Percentiles rank a stretch among this genome's conserved stretches.
Conservation (phyloP, 2,888 invertebrate genomes). For the Drosophila diplacantha region DNA sequence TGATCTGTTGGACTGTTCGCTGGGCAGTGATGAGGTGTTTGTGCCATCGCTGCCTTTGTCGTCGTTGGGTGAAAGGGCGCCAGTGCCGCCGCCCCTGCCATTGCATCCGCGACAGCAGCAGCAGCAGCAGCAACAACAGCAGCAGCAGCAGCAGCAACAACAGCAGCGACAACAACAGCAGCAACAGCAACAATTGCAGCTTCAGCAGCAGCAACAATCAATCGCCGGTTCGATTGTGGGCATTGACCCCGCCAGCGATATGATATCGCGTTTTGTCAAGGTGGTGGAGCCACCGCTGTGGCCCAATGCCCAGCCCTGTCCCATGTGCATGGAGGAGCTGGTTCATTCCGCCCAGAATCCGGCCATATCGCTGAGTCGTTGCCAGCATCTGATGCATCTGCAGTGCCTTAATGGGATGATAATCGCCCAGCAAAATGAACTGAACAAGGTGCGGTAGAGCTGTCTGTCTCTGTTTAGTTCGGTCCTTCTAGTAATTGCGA, state of each 20-base stretch:
- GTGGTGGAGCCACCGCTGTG: constrained; percentile 83
- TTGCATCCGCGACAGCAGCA: constrained; percentile 59
- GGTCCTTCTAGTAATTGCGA: background rate
- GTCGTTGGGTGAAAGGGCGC: constrained; percentile 71
- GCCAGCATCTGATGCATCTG: constrained; percentile 88
- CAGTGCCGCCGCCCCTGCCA: constrained; percentile 71
- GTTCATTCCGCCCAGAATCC: constrained; percentile 78
- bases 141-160: constrained; percentile 49
- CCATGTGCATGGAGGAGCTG: constrained; percentile 83
- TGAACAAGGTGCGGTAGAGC: constrained; percentile 74
- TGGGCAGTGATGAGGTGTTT: constrained; percentile 86
- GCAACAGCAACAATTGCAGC: constrained; percentile 50
- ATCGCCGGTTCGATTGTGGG: constrained; percentile 79
- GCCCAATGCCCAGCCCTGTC: constrained; percentile 86
- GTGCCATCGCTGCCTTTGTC: constrained; percentile 74
- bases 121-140: constrained; percentile 61
- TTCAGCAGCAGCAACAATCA: constrained; percentile 67
- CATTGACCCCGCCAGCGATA: constrained; percentile 78
- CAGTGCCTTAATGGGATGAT: constrained; percentile 88
- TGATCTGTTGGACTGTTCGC: constrained; percentile 85
- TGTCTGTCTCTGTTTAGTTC: background rate
- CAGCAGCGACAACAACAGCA: constrained; percentile 62
- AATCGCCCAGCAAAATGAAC: constrained; percentile 80
- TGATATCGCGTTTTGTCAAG: constrained; percentile 84
- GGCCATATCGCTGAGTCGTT: constrained; percentile 84